A percentile compares a stretch with the other conserved stretches of the same genome.
Evolutionary conservation across 2,113 vertebrate species (phyloP).

Genomic region (Gnathonemus longibarbis): DNA sequence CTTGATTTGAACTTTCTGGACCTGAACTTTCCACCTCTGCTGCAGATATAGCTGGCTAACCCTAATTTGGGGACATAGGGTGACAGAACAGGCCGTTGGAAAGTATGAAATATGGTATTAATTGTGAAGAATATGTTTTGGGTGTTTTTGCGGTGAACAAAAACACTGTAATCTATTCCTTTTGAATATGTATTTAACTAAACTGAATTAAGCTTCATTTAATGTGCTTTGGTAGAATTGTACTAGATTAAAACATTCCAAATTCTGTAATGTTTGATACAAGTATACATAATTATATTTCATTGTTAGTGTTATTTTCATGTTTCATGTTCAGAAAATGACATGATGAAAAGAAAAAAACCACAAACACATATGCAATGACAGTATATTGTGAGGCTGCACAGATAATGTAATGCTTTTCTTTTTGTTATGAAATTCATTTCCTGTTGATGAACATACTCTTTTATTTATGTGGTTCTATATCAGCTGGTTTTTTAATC

Average conservation of each 20-base stretch:
- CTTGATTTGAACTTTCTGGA: too few relatives aligned
- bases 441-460: background rate
- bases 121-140: background rate
- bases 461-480: background rate
- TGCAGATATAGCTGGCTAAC: background rate
- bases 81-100: background rate
- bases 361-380: background rate
- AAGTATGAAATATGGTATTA: background rate
- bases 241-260: background rate
- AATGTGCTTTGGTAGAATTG: background rate
- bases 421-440: background rate
- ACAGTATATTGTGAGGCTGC: background rate
- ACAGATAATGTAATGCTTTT: background rate
- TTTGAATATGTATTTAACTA: background rate
- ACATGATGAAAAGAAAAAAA: background rate
- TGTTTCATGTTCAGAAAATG: background rate
- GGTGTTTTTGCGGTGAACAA: background rate
- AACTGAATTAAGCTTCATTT: background rate
- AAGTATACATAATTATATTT: background rate
- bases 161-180: background rate
- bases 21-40: too few relatives aligned
- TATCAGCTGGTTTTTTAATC: background rate
- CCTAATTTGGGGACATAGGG: background rate
- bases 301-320: background rate
- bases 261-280: background rate